Conservation (phyloP, 2,113 vertebrate species). For the Scolopax mira region DNA sequence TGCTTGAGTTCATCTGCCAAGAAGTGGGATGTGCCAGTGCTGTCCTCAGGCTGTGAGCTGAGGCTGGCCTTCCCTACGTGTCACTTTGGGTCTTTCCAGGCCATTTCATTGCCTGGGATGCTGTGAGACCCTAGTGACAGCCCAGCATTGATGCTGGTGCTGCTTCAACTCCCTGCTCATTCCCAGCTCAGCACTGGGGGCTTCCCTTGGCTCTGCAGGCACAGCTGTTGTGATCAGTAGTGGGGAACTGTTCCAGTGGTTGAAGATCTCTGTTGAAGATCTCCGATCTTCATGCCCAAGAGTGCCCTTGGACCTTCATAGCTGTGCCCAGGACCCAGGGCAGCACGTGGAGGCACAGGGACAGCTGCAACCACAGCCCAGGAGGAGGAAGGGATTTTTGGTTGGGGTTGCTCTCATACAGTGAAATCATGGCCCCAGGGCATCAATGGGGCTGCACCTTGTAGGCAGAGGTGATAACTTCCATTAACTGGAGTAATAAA, state of each 20-base stretch:
- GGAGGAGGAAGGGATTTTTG: background rate
- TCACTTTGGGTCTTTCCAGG: background rate
- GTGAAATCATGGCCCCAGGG: background rate
- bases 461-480: background rate
- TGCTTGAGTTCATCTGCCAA: background rate
- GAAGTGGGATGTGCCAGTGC: background rate
- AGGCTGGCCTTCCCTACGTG: background rate
- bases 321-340: background rate
- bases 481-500: background rate
- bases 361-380: background rate
- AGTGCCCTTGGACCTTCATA: background rate
- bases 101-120: background rate
- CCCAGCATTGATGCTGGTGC: background rate
- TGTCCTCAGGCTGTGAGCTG: background rate
- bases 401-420: background rate
- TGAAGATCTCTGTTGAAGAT: background rate
- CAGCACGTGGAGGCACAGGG: background rate
- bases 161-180: background rate
- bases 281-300: background rate
- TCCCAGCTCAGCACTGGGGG: fast-evolving
- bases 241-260: fast-evolving
- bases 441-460: fast-evolving
- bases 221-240: background rate
- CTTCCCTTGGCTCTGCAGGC: background rate
- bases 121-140: background rate